Base-by-base conservation (phyloP, 2,797 vertebrate genomes). In the Acridotheres tristis region DNA sequence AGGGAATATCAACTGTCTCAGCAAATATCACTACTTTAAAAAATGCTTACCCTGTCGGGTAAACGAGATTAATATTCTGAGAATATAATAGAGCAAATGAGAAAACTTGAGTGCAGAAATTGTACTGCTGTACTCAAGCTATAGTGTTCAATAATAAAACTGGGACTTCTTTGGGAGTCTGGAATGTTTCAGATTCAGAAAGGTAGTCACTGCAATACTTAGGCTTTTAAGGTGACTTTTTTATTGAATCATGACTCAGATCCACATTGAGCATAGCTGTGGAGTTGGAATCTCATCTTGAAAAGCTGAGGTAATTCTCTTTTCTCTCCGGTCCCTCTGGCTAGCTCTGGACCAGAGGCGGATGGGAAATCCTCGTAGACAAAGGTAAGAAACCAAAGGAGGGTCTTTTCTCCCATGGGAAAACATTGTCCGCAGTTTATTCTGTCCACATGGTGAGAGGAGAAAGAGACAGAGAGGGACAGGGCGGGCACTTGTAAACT, bases 151-250 rank as follows among this genome's bases (percentile, higher is more conserved):
- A 23, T 90, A 94, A 95, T 65, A 73, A 89, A 96, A 88, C 27
- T 51, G 73, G 75, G 55, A 62, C 42, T 94, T 97, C 93, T 93
- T 92, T 88, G 94, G 43, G 93, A 95, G 78, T 65, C 93, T 79
- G 83, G 94, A 93, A 80, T 95, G 90, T 89, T 93, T 96, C 85
- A 85, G 82, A 32, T 63, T 95, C 22, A 7, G 15, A 19, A 66
- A 93, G 57, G 82, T 78, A 69, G 67, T 90, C n/a, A 8, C 34
- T 66, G 30, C 36, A 79, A 45, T 51, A 57, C 72, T 87, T 90
- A 86, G 51, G 48, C 32, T 94, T 93, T 85, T 89, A 90, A 97
- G 86, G 50, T 96, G 95, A 92, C 89, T 96, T 97, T 90, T 89
- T 93, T 94, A 95, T 57, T 61, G 40, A 94, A 90, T 94, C 16